Evolutionary conservation across 1,140 invertebrate species (phyloP).

Genomic region (Diachasmimorpha longicaudata): DNA sequence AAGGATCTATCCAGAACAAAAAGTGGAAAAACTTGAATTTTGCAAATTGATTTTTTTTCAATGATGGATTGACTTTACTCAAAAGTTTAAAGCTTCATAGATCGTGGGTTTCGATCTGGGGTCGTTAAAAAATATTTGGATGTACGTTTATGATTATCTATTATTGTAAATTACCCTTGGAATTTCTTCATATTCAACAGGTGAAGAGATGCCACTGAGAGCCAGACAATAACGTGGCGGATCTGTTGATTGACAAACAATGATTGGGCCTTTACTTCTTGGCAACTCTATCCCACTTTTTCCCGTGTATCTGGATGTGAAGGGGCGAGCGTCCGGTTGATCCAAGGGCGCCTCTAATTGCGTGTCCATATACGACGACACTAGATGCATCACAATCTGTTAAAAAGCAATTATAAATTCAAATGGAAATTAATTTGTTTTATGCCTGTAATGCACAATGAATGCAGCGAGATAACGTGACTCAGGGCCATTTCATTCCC

Average conservation of each 20-base stretch:
- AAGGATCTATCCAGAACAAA: too few species aligned
- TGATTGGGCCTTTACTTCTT: constrained; percentile 61
- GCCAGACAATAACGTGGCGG: constrained; percentile 78
- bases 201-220: constrained; percentile 66
- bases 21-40: too few species aligned
- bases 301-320: constrained; percentile 66
- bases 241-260: constrained; percentile 67
- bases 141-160: background rate
- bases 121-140: too few species aligned
- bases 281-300: constrained; percentile 50
- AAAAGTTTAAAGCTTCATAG: too few species aligned
- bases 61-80: too few species aligned
- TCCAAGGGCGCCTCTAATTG: constrained; percentile 78
- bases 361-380: constrained; percentile 82
- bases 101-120: too few species aligned
- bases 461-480: too few species aligned
- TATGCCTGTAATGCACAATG: too few species aligned
- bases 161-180: constrained; percentile 64
- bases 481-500: too few species aligned
- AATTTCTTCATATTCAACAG: constrained; percentile 63
- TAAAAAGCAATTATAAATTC: constrained; percentile 37
- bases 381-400: constrained; percentile 82
- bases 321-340: constrained; percentile 77
- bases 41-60: too few species aligned
- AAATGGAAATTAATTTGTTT: too few species aligned